phyloP scores from a whole-genome alignment of 1,140 invertebrate species.

The Drosophila obscura region DNA sequence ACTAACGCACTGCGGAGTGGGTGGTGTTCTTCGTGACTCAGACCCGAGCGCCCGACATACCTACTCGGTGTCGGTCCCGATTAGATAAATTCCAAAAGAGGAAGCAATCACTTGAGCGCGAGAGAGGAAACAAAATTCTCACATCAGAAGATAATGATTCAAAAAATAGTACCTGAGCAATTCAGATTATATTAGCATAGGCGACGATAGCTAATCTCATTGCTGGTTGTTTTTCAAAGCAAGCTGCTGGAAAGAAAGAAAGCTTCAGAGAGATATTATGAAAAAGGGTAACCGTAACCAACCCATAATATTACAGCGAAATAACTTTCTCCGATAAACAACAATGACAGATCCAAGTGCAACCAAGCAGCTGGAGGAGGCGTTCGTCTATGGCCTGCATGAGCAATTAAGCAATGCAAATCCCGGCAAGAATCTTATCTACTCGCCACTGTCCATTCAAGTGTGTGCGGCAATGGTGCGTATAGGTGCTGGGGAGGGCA shows the following conservation, averaged over 20 bases:
- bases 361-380: slow-evolving; percentile 37
- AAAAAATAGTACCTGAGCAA: not conserved
- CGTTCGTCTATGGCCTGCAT: slow-evolving; percentile 38
- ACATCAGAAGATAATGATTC: not conserved
- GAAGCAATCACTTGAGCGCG: not conserved
- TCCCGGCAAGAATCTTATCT: slow-evolving; percentile 78
- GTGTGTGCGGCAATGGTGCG: slow-evolving; percentile 81
- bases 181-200: no score
- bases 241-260: no score
- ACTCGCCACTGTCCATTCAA: slow-evolving; percentile 84
- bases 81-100: slow-evolving; percentile 42
- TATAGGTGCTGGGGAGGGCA: slow-evolving; percentile 84
- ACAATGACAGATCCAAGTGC: slow-evolving; percentile 24
- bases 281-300: not conserved
- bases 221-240: not conserved
- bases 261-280: no score
- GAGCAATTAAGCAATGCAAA: slow-evolving; percentile 16
- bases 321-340: not conserved
- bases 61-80: not conserved
- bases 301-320: no score
- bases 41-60: not conserved
- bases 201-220: slow-evolving; percentile 10
- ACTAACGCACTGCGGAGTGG: slow-evolving; percentile 11
- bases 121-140: slow-evolving; percentile 5
- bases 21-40: slow-evolving; percentile 18